Percentiles rank a stretch among this genome's conserved stretches.
Conservation (phyloP, 2,113 vertebrate species). For the Ptyas mucosa region DNA sequence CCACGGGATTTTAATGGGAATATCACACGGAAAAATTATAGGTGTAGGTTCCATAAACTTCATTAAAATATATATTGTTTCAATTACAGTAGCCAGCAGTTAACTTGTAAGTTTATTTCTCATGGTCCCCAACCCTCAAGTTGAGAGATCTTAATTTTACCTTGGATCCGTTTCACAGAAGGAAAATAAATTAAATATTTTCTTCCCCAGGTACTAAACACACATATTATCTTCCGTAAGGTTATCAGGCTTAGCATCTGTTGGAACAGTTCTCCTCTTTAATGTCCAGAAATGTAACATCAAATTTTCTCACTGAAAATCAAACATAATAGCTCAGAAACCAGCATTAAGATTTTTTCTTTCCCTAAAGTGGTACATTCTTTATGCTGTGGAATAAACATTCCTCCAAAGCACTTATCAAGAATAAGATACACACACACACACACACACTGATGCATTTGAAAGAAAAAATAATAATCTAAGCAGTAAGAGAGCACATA, state of each 20-base stretch:
- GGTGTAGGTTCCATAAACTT: background rate
- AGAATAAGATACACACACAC: constrained; percentile 53
- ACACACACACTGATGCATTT: constrained; percentile 27
- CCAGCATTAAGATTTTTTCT: constrained; percentile 42
- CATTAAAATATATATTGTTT: background rate
- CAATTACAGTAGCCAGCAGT: background rate
- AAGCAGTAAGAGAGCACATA: constrained; percentile 38
- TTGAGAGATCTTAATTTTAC: background rate
- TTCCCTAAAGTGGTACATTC: constrained; percentile 33
- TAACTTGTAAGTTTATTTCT: background rate
- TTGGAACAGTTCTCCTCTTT: background rate
- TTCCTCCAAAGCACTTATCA: constrained; percentile 41
- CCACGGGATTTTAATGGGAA: background rate
- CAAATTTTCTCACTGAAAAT: constrained; percentile 23
- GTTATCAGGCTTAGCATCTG: background rate
- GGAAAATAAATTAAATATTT: background rate
- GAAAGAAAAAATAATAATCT: constrained; percentile 25
- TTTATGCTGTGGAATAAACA: constrained; percentile 45
- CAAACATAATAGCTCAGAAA: constrained; percentile 43
- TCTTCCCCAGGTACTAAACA: background rate
- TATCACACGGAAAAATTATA: background rate
- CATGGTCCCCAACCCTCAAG: background rate
- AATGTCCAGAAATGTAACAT: background rate
- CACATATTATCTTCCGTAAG: background rate
- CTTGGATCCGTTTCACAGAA: background rate